Percentiles rank a stretch among this genome's conserved stretches.
phyloP scores from a whole-genome alignment of 2,888 invertebrate genomes.

The Zaprionus bogoriensis region DNA sequence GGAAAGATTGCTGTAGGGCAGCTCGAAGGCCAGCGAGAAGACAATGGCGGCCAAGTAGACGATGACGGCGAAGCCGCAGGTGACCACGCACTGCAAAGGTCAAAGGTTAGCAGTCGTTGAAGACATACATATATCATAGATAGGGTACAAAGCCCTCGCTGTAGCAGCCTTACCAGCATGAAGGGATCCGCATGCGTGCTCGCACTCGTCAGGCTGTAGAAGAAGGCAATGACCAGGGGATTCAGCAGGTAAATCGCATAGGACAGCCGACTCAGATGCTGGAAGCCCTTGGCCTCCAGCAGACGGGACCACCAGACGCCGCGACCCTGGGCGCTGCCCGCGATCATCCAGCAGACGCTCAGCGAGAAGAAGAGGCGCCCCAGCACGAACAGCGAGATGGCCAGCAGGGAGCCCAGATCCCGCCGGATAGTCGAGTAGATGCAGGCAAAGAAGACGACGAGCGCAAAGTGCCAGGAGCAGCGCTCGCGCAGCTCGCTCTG shows the following conservation, averaged over 20 bases:
- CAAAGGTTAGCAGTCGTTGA: too few species aligned
- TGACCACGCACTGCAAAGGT: conserved; percentile 76
- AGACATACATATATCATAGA: background rate
- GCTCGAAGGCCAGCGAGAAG: conserved; percentile 80
- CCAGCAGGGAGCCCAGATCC: conserved; percentile 82
- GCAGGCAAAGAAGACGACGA: conserved; percentile 78
- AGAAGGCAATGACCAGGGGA: conserved; percentile 84
- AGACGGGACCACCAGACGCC: conserved; percentile 82
- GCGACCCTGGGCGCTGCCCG: conserved; percentile 85
- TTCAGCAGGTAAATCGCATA: conserved; percentile 86
- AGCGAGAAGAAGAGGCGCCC: conserved; percentile 84
- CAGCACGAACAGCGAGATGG: conserved; percentile 84
- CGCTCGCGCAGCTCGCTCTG: conserved; percentile 70
- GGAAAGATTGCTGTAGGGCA: conserved; percentile 81
- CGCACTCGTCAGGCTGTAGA: conserved; percentile 81
- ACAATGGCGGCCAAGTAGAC: conserved; percentile 79
- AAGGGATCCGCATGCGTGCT: conserved; percentile 82
- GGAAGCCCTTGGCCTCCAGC: conserved; percentile 80
- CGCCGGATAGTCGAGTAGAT: conserved; percentile 81
- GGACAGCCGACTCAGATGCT: conserved; percentile 84
- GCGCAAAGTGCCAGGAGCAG: conserved; percentile 78
- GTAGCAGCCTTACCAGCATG: conserved; percentile 81
- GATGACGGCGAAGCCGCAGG: conserved; percentile 80
- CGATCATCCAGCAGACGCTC: conserved; percentile 85
- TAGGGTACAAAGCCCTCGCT: background rate